Conservation (phyloP, 2,113 vertebrate species). For the Emydura subglobosa region DNA sequence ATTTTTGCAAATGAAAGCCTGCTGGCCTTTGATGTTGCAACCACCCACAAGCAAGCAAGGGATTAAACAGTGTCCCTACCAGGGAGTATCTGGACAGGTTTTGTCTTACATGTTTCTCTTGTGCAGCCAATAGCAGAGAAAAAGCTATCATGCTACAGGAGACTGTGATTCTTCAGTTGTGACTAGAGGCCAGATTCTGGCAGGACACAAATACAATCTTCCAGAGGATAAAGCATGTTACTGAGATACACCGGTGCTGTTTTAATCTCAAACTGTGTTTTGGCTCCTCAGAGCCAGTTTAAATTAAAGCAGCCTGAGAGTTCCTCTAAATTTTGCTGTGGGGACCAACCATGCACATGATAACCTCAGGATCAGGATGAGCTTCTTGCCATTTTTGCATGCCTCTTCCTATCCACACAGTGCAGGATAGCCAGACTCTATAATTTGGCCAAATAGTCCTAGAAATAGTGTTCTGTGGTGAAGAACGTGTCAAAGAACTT, state of each 20-base stretch:
- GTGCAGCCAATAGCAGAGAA: not conserved
- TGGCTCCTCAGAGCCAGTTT: not conserved
- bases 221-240: not conserved
- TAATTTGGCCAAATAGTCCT: conserved; percentile 5
- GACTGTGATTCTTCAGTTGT: not conserved
- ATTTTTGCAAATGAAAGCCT: not conserved
- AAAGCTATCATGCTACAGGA: not conserved
- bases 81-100: not conserved
- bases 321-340: conserved; percentile 11
- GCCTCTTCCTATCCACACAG: not conserved
- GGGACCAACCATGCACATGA: not conserved
- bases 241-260: not conserved
- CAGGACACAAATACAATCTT: not conserved
- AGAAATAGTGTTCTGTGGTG: conserved; percentile 50
- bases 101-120: not conserved
- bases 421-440: not conserved
- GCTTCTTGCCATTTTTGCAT: not conserved
- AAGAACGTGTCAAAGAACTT: conserved; percentile 36
- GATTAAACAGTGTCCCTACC: not conserved
- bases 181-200: not conserved
- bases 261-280: not conserved
- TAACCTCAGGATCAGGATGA: not conserved
- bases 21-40: not conserved
- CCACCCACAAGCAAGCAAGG: not conserved
- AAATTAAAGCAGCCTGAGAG: not conserved